Conservation (phyloP, 30 jellyfish, hydroid and myxozoan species). For the Pseudorhiza aurosa region DNA sequence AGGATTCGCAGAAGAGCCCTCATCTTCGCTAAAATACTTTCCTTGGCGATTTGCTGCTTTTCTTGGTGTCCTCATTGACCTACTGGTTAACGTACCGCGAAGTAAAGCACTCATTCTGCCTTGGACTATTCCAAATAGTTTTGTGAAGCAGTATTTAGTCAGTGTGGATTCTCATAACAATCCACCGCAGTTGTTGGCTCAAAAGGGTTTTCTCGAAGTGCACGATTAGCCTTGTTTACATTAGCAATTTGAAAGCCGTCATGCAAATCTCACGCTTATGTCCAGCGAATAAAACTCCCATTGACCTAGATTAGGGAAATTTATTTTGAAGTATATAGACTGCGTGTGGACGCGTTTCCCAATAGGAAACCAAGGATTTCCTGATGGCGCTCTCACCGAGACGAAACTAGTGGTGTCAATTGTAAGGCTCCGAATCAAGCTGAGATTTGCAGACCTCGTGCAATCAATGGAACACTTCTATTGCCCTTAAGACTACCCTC, state of each 20-base stretch:
- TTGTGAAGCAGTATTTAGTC: no score
- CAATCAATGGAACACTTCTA: neutral
- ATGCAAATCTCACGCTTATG: conserved; percentile 63
- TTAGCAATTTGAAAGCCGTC: conserved; percentile 68
- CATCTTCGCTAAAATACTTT: conserved; percentile 48
- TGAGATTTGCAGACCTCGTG: conserved; percentile 40
- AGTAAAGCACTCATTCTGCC: conserved; percentile 45
- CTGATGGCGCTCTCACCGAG: conserved; percentile 59
- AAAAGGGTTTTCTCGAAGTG: conserved; percentile 6
- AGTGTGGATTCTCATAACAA: no score
- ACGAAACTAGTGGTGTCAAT: conserved; percentile 32
- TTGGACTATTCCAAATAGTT: neutral
- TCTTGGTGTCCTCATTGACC: conserved; percentile 54
- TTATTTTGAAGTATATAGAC: conserved; percentile 34
- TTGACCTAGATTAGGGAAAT: conserved; percentile 47
- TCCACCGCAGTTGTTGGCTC: no score
- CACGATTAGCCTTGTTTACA: conserved; percentile 42
- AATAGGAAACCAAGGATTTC: conserved; percentile 78
- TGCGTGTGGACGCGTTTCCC: conserved; percentile 66
- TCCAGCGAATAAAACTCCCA: conserved; percentile 55
- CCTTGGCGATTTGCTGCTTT: conserved; percentile 47
- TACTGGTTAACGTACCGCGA: conserved; percentile 35
- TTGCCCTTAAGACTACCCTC: no score
- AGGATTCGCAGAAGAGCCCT: conserved; percentile 32
- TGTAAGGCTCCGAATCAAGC: conserved; percentile 47